Evolutionary conservation across 1,140 invertebrate genomes (phyloP), one percentile per base, ranked within the genome.

Genomic region (Cherax destructor): DNA sequence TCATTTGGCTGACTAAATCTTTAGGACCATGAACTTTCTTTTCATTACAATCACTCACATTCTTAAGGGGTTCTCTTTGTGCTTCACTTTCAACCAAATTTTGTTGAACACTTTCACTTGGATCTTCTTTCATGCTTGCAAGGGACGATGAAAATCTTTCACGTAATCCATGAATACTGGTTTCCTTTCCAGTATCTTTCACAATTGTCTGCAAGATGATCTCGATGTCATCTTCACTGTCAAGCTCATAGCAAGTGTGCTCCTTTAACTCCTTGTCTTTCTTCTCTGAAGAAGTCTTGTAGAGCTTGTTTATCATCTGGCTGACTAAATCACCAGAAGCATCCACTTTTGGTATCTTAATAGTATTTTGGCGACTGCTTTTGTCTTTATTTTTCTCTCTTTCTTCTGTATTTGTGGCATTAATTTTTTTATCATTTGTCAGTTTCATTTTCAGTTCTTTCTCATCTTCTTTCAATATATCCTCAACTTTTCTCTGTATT

Each of bases 121-220:
- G 10, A n/a, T 86, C 74, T n/a, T 85, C 83, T n/a, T 50, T 69
- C 16, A 50, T 69, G 5, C 7, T 24, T 9, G 24, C 30, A 41
- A 41, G 30, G 30, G 11, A 47, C 41, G 10, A 85, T 72, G 16
- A 10, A 2, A 91, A 78, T 18, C 21, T 61, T 52, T 91, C 88
- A 21, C 81, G n/a, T 56, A 79, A 21, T 21, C 89, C 89, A 41
- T 85, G 21, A 52, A 91, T 85, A 30, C 83, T 85, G n/a, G 72
- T 50, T 52, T 24, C 21, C 56, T 76, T 30, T 0, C 89, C 89
- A 24, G 89, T 91, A 74, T 91, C 89, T 47, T 83, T 78, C 18
- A 85, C 72, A 56, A 91, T 91, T 13, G 76, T 91, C 61, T 91
- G 74, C 9, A 91, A 59, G n/a, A 91, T 50, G 13, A 65, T 16